Base-by-base conservation (phyloP, 2,797 vertebrate species). In the Hafferia zeledoni region DNA sequence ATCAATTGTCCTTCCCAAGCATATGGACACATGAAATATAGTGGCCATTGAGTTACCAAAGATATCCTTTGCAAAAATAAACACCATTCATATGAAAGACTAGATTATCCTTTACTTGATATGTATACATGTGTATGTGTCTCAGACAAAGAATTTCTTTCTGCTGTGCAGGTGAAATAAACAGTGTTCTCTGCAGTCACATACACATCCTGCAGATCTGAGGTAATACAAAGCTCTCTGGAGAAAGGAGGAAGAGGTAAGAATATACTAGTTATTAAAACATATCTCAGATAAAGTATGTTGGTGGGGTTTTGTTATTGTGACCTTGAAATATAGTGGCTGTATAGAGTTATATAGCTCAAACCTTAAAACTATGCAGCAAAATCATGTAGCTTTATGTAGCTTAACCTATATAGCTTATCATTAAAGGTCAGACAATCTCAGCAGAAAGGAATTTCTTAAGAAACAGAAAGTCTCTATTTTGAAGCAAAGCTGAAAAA, bases 11-110 rank as follows among this genome's bases (percentile, higher is more conserved):
- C 13, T 63, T 79, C 24, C 16, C 5, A 55, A 39, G 13, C 3
- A 25, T 9, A 55, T 2, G 5, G 13, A 15, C 4, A 6, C 2
- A 7, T 59, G 31, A 60, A 89, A 57, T 50, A 27, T 2, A 35
- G 14, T 27, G 50, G 6, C 14, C 9, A 46, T 3, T 0, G 2
- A 30, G 10, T 60, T 43, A 52, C 1, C 1, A 10, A 79, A 90
- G 24, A 44, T 10, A 43, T 15, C 11, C 6, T 50, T 28, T 67
- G 28, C 13, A 5, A 68, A 84, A 85, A 67, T 47, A 18, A 70
- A 8, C 6, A 59, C 9, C 10, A 30, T 68, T 56, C 8, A 27
- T 28, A 37, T 12, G 27, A 80, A 60, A 11, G 4, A 23, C 11
- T 31, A 63, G 6, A 2, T 39, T 88, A 24, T 55, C 6, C 25